Evolutionary conservation across 2,888 invertebrate genomes (phyloP).

Genomic region (Dynastes maya): DNA sequence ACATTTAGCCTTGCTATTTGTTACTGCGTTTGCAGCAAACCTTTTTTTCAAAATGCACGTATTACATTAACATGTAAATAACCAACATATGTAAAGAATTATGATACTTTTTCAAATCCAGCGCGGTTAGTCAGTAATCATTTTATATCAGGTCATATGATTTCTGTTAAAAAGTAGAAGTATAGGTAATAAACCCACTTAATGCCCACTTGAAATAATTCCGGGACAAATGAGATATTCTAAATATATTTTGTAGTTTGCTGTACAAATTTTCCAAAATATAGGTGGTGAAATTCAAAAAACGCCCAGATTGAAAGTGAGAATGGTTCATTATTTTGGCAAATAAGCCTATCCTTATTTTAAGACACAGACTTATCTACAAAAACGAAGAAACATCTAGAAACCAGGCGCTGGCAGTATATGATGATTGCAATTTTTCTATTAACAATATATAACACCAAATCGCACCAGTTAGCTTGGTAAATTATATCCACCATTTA

Average conservation of each 20-base stretch:
- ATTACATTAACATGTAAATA: no score
- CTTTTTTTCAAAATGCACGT: no score
- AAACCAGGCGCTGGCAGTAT: slow-evolving; percentile 11
- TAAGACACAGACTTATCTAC: background rate
- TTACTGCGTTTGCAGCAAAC: no score
- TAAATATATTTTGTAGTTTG: background rate
- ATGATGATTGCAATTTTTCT: no score
- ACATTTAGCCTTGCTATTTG: no score
- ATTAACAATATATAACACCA: slow-evolving; percentile 6
- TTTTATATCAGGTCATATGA: no score
- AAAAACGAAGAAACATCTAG: slow-evolving; percentile 1
- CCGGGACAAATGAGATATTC: slow-evolving; percentile 16
- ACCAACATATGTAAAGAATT: no score
- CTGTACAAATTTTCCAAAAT: background rate
- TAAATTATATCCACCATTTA: slow-evolving; percentile 33
- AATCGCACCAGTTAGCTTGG: slow-evolving; percentile 4
- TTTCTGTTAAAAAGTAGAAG: no score
- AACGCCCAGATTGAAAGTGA: no score
- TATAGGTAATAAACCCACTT: background rate
- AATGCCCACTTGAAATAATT: background rate
- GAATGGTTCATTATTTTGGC: no score
- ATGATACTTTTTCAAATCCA: no score
- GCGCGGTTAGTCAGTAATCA: no score
- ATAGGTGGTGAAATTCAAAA: background rate
- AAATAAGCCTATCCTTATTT: background rate